Conservation (phyloP, 1,140 invertebrate genomes). For the Cydia amplana region DNA sequence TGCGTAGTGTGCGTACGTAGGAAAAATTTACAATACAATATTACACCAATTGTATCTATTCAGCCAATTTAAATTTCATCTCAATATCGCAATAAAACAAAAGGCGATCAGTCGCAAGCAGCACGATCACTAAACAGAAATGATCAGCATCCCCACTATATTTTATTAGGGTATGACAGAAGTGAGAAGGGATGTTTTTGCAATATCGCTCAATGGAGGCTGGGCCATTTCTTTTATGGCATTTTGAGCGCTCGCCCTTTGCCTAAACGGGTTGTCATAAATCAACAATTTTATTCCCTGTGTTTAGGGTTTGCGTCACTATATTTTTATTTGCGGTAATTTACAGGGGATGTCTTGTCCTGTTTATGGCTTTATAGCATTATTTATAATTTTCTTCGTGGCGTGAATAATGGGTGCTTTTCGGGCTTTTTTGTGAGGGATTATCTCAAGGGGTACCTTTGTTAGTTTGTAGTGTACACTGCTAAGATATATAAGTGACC, state of each 20-base stretch:
- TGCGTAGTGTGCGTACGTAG: no score
- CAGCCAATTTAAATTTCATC: not conserved
- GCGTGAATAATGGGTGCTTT: not conserved
- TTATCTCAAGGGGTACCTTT: not conserved
- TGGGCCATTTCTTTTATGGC: conserved; percentile 49
- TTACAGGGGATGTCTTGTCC: conserved; percentile 20
- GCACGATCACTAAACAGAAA: conserved; percentile 26
- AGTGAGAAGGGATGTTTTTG: conserved; percentile 47
- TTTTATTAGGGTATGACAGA: conserved; percentile 51
- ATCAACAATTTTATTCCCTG: conserved; percentile 42
- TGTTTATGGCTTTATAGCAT: conserved; percentile 27
- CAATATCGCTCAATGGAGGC: conserved; percentile 46
- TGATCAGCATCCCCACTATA: conserved; percentile 34
- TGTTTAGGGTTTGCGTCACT: conserved; percentile 34
- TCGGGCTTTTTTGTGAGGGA: not conserved
- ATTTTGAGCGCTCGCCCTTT: conserved; percentile 46
- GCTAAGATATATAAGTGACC: no score
- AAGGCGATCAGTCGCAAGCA: conserved; percentile 3
- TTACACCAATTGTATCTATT: no score
- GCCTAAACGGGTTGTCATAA: conserved; percentile 49
- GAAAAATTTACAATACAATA: no score
- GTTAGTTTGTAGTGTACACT: not conserved
- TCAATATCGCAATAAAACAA: conserved; percentile 13
- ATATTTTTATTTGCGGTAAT: conserved; percentile 35
- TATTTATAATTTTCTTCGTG: conserved; percentile 29